Evolutionary conservation across 2,113 vertebrate genomes (phyloP).

Genomic region (Carassius carassius): DNA sequence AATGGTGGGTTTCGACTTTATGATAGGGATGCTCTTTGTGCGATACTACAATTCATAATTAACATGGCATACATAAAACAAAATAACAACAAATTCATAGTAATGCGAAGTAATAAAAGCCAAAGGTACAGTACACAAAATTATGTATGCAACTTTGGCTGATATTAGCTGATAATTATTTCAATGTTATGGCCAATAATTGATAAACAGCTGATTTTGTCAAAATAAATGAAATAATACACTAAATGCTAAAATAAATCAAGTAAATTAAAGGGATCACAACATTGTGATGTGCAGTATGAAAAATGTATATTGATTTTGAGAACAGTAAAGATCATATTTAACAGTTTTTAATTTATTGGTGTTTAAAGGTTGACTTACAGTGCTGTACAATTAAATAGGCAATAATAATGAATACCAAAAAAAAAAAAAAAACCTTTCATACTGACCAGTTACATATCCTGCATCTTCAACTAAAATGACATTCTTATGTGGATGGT

Average conservation of each 20-base stretch:
- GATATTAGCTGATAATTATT: not conserved
- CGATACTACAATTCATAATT: slow-evolving; percentile 80
- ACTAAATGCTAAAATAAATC: no score
- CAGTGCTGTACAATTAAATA: no score
- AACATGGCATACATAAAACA: not conserved
- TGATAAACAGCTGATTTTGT: not conserved
- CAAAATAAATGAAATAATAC: not conserved
- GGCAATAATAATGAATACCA: no score
- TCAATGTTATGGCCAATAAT: not conserved
- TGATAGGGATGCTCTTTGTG: slow-evolving; percentile 84
- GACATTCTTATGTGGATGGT: no score
- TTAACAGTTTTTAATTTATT: no score
- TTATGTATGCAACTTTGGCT: not conserved
- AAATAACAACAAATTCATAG: not conserved
- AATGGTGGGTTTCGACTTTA: slow-evolving; percentile 79
- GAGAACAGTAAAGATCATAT: no score
- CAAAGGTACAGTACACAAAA: not conserved
- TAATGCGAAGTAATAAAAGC: not conserved
- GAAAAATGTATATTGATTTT: no score
- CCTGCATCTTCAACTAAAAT: no score
- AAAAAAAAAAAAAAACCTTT: no score
- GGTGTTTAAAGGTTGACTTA: no score
- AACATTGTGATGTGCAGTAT: no score
- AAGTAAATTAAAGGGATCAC: not conserved
- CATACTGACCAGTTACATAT: no score